Conservation (phyloP, 2,113 vertebrate genomes). For the Cavia aperea region DNA sequence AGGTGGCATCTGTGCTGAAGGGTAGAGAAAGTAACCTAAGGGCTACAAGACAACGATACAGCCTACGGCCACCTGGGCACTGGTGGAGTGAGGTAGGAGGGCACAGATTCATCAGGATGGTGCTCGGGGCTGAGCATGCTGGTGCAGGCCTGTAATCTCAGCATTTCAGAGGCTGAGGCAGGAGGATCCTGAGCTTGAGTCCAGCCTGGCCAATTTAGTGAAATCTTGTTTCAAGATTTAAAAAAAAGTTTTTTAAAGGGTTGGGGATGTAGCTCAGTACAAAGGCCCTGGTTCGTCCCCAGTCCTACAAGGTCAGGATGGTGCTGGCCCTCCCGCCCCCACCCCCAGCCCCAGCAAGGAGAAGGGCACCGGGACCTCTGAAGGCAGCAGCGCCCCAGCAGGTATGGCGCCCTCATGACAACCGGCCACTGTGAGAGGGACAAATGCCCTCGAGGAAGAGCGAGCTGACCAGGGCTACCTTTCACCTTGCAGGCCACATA, state of each 20-base stretch:
- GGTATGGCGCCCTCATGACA: not conserved
- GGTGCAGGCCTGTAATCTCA: not conserved
- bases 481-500: not conserved
- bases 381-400: not conserved
- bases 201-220: not conserved
- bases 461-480: not conserved
- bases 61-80: not conserved
- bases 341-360: not conserved
- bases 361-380: not conserved
- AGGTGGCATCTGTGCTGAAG: not conserved
- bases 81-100: not conserved
- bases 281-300: not conserved
- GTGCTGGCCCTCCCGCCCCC: not conserved
- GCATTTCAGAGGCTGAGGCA: not conserved
- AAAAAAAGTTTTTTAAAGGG: too few species aligned
- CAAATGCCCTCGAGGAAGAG: not conserved
- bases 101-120: not conserved
- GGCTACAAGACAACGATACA: fast-evolving
- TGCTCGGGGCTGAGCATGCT: not conserved
- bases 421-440: not conserved
- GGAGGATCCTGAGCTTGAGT: not conserved
- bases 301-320: not conserved
- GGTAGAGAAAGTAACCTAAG: not conserved
- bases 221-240: too few species aligned
- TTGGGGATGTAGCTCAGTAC: not conserved